Conservation (phyloP, 2,888 invertebrate genomes). For the Epinotia bilunana region DNA sequence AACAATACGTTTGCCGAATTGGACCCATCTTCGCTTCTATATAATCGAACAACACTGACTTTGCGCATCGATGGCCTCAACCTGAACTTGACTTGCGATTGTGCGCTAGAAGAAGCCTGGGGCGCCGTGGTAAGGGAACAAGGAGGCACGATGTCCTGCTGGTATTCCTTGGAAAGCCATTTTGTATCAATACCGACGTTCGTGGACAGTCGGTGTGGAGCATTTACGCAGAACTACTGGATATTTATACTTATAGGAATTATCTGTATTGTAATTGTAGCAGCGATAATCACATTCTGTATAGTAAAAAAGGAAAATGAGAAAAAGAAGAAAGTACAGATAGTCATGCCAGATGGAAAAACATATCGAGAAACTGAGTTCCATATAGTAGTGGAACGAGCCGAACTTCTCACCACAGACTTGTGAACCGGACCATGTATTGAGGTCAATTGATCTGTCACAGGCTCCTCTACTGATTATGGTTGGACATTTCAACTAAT, state of each 20-base stretch:
- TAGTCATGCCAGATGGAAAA: slow-evolving; percentile 92
- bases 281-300: slow-evolving; percentile 78
- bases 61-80: slow-evolving; percentile 85
- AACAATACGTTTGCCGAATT: slow-evolving; percentile 86
- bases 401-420: slow-evolving; percentile 92
- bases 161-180: slow-evolving; percentile 73
- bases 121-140: slow-evolving; percentile 66
- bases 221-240: slow-evolving; percentile 78
- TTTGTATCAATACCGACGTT: slow-evolving; percentile 73
- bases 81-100: slow-evolving; percentile 85
- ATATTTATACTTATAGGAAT: slow-evolving; percentile 78
- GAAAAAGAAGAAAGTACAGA: slow-evolving; percentile 85
- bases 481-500: slow-evolving; percentile 45
- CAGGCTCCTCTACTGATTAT: slow-evolving; percentile 46
- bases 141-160: slow-evolving; percentile 71
- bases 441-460: slow-evolving; percentile 55
- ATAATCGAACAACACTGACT: slow-evolving; percentile 83
- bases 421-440: slow-evolving; percentile 74
- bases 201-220: slow-evolving; percentile 72
- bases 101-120: slow-evolving; percentile 75
- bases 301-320: slow-evolving; percentile 80
- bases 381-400: slow-evolving; percentile 93
- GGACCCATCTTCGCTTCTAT: slow-evolving; percentile 83
- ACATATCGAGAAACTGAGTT: slow-evolving; percentile 94
- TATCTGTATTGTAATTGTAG: slow-evolving; percentile 72